Conservation (phyloP, 2,888 invertebrate species). For the Cryptus armator region DNA sequence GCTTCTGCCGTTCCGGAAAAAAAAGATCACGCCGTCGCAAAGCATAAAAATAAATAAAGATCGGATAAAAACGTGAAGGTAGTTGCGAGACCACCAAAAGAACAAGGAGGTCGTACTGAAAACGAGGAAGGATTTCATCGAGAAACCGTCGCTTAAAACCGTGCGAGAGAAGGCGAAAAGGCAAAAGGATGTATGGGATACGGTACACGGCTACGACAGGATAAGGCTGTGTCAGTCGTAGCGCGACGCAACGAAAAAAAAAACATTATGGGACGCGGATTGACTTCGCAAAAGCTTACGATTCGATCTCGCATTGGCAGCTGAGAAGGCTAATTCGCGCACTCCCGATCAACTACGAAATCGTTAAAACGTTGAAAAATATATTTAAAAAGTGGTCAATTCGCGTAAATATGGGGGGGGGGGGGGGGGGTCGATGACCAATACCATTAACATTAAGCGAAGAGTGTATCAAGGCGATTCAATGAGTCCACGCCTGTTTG, state of each 20-base stretch:
- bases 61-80: slow-evolving; percentile 17
- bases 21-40: slow-evolving; percentile 7
- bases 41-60: not conserved
- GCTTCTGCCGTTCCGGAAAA: not conserved
- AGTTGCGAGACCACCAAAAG: not conserved
- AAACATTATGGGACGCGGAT: slow-evolving; percentile 69
- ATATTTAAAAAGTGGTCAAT: not conserved
- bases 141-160: not conserved
- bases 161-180: not conserved
- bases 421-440: not conserved
- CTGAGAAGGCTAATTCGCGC: slow-evolving; percentile 25
- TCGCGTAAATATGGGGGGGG: not conserved
- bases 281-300: slow-evolving; percentile 56
- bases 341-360: not conserved
- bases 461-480: slow-evolving; percentile 63
- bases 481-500: slow-evolving; percentile 63
- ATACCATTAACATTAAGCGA: slow-evolving; percentile 24
- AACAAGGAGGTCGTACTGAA: not conserved
- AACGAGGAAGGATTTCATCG: not conserved
- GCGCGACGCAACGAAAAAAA: slow-evolving; percentile 54
- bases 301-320: slow-evolving; percentile 43
- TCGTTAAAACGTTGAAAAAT: not conserved
- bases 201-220: slow-evolving; percentile 68
- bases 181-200: slow-evolving; percentile 72
- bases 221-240: slow-evolving; percentile 67